These are phyloP conservation scores for Nemotelus nigrinus DNA, from an alignment of 2,888 invertebrate species.

Conservation along the genomic window DNA sequence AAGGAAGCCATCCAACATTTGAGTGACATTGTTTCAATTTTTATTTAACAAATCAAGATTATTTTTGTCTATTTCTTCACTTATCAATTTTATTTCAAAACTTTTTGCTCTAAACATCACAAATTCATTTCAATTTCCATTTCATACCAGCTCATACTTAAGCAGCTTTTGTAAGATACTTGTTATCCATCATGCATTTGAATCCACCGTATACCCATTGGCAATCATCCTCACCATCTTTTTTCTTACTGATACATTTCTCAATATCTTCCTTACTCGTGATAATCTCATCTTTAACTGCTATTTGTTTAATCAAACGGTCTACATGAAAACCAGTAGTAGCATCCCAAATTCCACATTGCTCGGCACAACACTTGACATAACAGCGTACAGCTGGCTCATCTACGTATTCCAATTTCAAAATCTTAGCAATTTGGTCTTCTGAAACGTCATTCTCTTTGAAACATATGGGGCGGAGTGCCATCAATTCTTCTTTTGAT, in stretches of 20 bases:
- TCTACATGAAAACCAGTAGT: slow-evolving; percentile 5
- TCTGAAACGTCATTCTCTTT: slow-evolving; percentile 2
- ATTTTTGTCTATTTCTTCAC: too few relatives aligned
- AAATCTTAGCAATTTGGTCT: not conserved
- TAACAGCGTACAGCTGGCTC: slow-evolving; percentile 10
- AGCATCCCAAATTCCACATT: not conserved
- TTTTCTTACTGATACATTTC: slow-evolving; percentile 1
- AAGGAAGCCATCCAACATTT: too few relatives aligned
- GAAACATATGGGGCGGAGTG: not conserved
- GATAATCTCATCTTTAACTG: not conserved
- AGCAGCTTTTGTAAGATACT: not conserved
- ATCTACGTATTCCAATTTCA: not conserved
- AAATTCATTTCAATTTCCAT: too few relatives aligned
- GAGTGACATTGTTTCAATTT: too few relatives aligned
- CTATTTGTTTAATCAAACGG: not conserved
- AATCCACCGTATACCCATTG: slow-evolving; percentile 8
- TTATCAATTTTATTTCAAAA: too few relatives aligned
- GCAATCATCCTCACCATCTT: not conserved
- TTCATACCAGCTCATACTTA: too few relatives aligned
- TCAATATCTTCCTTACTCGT: not conserved
- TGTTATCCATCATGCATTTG: slow-evolving; percentile 21
- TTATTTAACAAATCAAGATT: too few relatives aligned
- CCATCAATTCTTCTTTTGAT: not conserved
- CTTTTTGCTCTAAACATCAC: too few relatives aligned
- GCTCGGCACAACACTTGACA: not conserved